phyloP scores from a whole-genome alignment of 2,113 vertebrate species.

The Peromyscus polionotus region DNA sequence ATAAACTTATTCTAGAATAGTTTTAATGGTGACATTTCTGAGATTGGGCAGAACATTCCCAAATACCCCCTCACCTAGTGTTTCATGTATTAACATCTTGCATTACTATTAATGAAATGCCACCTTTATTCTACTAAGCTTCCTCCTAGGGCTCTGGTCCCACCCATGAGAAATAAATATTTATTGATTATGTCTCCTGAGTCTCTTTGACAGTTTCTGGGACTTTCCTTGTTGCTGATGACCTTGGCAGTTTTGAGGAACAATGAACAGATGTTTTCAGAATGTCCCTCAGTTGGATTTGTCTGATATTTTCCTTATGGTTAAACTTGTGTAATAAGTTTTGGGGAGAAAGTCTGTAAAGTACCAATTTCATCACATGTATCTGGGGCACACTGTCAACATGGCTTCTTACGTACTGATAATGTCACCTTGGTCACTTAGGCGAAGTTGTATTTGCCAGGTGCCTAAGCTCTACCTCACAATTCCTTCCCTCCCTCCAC shows the following conservation, averaged over 20 bases:
- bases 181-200: not conserved
- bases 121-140: not conserved
- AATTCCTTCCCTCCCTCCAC: not conserved
- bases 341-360: not conserved
- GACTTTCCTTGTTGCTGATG: not conserved
- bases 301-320: not conserved
- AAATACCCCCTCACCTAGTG: not conserved
- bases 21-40: constrained; percentile 12
- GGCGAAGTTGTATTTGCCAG: not conserved
- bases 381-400: not conserved
- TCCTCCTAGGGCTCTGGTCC: not conserved
- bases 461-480: not conserved
- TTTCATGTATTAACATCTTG: not conserved
- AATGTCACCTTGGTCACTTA: not conserved
- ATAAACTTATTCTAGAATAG: not conserved
- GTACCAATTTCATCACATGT: not conserved
- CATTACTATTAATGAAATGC: not conserved
- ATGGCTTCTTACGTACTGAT: not conserved
- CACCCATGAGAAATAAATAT: not conserved
- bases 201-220: not conserved
- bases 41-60: not conserved
- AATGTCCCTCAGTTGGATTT: not conserved
- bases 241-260: not conserved
- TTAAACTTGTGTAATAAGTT: constrained; percentile 8
- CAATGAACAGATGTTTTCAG: not conserved